Evolutionary conservation across 2,113 vertebrate genomes (phyloP), one percentile per base, ranked within the genome.

Genomic region (Poecilia latipinna): DNA sequence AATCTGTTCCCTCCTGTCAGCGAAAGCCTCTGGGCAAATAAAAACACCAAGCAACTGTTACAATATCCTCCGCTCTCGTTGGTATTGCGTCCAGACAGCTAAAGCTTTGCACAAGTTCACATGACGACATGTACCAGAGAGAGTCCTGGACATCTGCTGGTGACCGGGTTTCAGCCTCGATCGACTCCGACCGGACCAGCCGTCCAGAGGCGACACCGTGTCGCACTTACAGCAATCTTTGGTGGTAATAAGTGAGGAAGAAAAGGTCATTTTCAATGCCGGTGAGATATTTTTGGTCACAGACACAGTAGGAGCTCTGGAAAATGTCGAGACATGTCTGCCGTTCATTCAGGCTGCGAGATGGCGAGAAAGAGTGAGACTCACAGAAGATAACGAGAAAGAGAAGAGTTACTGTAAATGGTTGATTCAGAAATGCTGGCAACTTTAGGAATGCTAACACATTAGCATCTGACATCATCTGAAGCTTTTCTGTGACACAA

Each of bases 1-100:
- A 79, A 74, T 78, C 90, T 83, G 90, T 72, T 90, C 81, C 68
- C 64, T 83, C 54, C 84, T 74, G 6, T 77, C 75, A 22, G 68
- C 82, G 65, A 28, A 78, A 71, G 65, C 81, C 44, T 82, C 91
- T 88, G 85, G 63, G 87, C 82, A 78, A 68, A 90, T 70, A 89
- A 63, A 82, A 86, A 89, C 75, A 83, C 37, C 69, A 29, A 60
- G 72, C 37, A 84, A 75, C 84, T 22, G 28, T 33, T 88, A 88
- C 80, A 86, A 85, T 82, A 84, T 78, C 73, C 35, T 24, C 75
- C 62, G 71, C 83, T 79, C 70, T 68, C 88, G 90, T 91, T 87
- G 84, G 80, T 83, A 82, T 91, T 92, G 86, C 51, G 10, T 57
- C 22, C 22, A 10, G 24, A 57, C n/a, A 57, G 8, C 24, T 1